phyloP scores from a whole-genome alignment of 2,797 vertebrate species.

The Lepidocolaptes lacrymiger region DNA sequence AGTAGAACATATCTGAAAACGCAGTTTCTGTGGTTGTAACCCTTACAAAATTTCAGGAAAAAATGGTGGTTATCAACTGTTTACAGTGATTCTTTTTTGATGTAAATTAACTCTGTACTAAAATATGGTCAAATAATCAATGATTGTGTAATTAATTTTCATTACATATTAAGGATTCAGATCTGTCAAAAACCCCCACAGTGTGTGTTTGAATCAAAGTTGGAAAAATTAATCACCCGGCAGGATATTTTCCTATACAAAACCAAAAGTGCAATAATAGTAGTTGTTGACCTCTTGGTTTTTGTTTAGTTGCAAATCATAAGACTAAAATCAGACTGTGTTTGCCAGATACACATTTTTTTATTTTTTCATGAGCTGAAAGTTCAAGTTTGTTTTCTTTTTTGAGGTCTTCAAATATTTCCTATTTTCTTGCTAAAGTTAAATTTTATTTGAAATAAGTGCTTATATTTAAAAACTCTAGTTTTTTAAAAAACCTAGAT shows the following conservation, averaged over 20 bases:
- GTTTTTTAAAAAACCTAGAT: no score
- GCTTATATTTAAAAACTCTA: neutral
- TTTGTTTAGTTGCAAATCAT: neutral
- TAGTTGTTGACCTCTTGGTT: neutral
- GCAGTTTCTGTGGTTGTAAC: neutral
- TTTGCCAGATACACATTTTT: neutral
- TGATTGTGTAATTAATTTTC: neutral
- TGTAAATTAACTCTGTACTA: neutral
- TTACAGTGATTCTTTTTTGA: neutral
- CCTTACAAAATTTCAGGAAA: neutral
- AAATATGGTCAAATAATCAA: neutral
- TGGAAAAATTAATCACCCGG: neutral
- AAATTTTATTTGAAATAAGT: neutral
- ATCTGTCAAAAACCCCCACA: fast-evolving
- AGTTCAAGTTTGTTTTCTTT: neutral
- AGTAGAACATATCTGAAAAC: neutral
- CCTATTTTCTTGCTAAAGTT: neutral
- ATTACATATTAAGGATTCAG: neutral
- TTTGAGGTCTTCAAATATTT: neutral
- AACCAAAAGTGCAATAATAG: neutral
- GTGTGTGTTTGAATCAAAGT: neutral
- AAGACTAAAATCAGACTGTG: neutral
- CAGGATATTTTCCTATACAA: neutral
- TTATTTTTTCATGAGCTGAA: neutral
- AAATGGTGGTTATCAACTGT: neutral